phyloP scores from a whole-genome alignment of 2,113 vertebrate species.

The Chaetorhynchus papuensis region DNA sequence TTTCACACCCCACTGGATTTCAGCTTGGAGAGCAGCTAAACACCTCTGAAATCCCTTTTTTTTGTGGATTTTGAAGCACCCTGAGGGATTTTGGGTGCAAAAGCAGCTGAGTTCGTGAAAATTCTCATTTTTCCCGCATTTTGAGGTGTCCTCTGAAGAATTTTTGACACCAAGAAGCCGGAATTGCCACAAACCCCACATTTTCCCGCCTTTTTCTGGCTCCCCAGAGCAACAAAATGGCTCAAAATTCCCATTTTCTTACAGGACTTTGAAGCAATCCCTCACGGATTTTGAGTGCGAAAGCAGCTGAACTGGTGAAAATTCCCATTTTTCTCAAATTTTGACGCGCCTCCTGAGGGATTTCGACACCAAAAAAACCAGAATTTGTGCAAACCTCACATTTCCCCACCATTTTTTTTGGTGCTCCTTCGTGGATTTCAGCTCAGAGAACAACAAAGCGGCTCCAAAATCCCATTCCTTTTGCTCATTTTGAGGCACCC shows the following conservation, averaged over 20 bases:
- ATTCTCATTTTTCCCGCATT: neutral
- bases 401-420: too few relatives aligned
- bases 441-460: neutral
- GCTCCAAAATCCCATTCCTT: neutral
- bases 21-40: neutral
- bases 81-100: neutral
- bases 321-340: too few relatives aligned
- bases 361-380: rapidly evolving
- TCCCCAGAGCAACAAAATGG: neutral
- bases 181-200: neutral
- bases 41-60: neutral
- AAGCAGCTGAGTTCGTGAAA: neutral
- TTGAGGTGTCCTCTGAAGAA: too few relatives aligned
- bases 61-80: neutral
- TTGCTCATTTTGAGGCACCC: neutral
- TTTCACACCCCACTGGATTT: rapidly evolving
- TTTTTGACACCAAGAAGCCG: neutral
- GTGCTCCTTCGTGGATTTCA: too few relatives aligned
- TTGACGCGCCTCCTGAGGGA: too few relatives aligned
- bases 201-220: too few relatives aligned
- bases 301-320: neutral
- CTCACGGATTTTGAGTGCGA: neutral
- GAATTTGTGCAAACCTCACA: neutral
- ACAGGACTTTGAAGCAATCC: neutral
- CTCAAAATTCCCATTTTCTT: neutral